These are phyloP conservation scores for Psix sp. DNA, from an alignment of 1,140 invertebrate genomes.

Conservation along the genomic window DNA sequence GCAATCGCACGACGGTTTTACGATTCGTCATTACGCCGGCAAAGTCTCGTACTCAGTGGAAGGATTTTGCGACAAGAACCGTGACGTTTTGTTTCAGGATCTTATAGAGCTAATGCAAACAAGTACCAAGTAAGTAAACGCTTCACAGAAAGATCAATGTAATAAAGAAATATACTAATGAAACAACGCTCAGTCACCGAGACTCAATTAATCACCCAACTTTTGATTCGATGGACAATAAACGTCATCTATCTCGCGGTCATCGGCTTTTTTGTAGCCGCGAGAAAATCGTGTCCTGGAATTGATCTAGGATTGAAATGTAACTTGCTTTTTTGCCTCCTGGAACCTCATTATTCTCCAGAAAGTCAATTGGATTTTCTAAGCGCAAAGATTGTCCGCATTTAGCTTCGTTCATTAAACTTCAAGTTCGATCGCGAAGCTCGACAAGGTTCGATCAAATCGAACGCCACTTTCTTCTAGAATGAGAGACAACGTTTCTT, in stretches of 20 bases:
- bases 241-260: constrained; percentile 8
- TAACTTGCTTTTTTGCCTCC: too few relatives aligned
- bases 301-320: too few relatives aligned
- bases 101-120: constrained; percentile 85
- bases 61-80: constrained; percentile 87
- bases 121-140: constrained; percentile 80
- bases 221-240: constrained; percentile 15
- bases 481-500: constrained; percentile 37
- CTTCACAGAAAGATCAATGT: constrained; percentile 13
- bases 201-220: constrained; percentile 32
- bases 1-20: constrained; percentile 80
- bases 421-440: too few relatives aligned
- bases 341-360: too few relatives aligned
- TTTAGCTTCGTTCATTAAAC: too few relatives aligned
- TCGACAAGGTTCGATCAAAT: too few relatives aligned
- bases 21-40: constrained; percentile 86
- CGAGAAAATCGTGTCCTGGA: too few relatives aligned
- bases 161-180: constrained; percentile 35
- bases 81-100: constrained; percentile 85
- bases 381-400: too few relatives aligned
- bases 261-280: not conserved
- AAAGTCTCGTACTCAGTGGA: constrained; percentile 83
- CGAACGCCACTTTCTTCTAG: not conserved
- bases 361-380: too few relatives aligned
- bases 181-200: constrained; percentile 34